Percentiles rank a stretch among this genome's conserved stretches.
Conservation (phyloP, 2,797 vertebrate species). For the Adrianichthys oophorus region DNA sequence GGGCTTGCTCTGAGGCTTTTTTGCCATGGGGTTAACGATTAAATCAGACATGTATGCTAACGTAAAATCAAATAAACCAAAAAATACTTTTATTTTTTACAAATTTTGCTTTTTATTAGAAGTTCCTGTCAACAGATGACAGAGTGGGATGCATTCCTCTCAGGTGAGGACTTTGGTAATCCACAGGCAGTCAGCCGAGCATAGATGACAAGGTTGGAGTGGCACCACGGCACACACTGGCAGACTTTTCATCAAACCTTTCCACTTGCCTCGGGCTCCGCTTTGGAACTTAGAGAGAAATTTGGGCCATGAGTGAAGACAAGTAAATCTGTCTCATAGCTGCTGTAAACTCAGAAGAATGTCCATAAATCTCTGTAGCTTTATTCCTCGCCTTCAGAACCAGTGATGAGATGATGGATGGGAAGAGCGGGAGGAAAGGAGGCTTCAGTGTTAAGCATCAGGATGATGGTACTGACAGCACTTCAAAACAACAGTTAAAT, state of each 20-base stretch:
- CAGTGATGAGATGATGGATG: constrained; percentile 62
- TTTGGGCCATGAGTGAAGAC: constrained; percentile 55
- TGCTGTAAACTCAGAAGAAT: constrained; percentile 5
- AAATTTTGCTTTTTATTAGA: background rate
- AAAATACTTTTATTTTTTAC: constrained; percentile 4
- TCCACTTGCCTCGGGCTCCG: constrained; percentile 33
- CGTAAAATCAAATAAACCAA: too few species aligned
- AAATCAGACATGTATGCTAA: too few species aligned
- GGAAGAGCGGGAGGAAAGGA: constrained; percentile 35
- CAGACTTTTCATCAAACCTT: constrained; percentile 51
- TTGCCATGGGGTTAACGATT: constrained; percentile 1
- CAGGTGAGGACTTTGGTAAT: constrained; percentile 59
- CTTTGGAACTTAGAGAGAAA: constrained; percentile 15
- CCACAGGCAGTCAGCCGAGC: constrained; percentile 51
- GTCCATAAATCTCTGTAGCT: constrained; percentile 27
- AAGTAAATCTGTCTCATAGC: constrained; percentile 29
- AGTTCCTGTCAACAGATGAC: constrained; percentile 24
- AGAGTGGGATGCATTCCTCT: constrained; percentile 50
- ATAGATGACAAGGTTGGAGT: constrained; percentile 45
- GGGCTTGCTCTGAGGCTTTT: constrained; percentile 18
- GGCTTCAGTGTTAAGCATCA: constrained; percentile 52
- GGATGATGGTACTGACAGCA: constrained; percentile 58
- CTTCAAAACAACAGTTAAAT: background rate
- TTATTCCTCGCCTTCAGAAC: constrained; percentile 62
- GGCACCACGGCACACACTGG: constrained; percentile 54